A percentile compares a stretch with the other conserved stretches of the same genome.
Conservation (phyloP, 92 coral and sea anemone genomes). For the Pocillopora meandrina region DNA sequence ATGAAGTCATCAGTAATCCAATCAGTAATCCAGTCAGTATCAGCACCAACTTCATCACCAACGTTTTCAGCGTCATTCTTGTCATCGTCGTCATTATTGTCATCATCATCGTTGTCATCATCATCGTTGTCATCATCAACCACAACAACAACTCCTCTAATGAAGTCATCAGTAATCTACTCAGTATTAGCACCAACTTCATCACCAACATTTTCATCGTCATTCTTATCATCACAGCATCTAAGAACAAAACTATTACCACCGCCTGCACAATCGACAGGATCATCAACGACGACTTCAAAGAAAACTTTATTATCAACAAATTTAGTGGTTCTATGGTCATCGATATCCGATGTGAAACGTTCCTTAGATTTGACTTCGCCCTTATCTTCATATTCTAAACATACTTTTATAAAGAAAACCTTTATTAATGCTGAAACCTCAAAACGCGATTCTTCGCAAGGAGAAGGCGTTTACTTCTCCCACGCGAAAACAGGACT, state of each 20-base stretch:
- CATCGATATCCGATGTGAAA: background rate
- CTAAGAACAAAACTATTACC: background rate
- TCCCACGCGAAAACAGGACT: background rate
- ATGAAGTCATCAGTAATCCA: background rate
- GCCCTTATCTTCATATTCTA: background rate
- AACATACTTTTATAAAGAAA: background rate
- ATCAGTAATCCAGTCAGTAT: background rate
- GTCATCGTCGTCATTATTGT: background rate
- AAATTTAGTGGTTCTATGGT: background rate
- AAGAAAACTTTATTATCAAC: background rate
- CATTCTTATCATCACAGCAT: background rate
- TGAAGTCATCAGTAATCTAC: background rate
- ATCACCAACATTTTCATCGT: background rate
- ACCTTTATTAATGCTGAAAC: background rate
- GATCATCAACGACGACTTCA: background rate
- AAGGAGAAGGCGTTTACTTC: background rate
- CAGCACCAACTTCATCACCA: background rate
- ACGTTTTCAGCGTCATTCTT: background rate
- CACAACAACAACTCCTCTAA: background rate
- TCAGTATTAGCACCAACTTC: background rate
- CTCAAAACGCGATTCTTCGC: background rate
- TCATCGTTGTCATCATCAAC: background rate
- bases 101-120: background rate
- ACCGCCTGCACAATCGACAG: background rate
- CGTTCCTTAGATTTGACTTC: background rate